phyloP scores from a whole-genome alignment of 2,113 vertebrate genomes.

The Atlantisia rogersi region DNA sequence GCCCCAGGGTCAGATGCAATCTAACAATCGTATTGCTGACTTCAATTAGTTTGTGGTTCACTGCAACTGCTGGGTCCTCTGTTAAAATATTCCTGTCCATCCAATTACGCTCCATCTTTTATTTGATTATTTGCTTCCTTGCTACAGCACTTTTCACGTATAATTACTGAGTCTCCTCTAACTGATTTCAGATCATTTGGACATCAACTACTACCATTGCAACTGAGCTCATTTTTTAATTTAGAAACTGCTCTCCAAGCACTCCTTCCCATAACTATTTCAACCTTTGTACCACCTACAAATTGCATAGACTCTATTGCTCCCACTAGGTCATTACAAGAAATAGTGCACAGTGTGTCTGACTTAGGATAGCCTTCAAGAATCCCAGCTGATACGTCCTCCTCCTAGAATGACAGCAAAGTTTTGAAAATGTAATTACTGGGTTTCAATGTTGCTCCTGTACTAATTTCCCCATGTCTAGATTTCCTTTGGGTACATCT shows the following conservation, averaged over 20 bases:
- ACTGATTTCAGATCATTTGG: conserved; percentile 26
- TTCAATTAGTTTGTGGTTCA: conserved; percentile 16
- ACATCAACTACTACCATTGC: conserved; percentile 23
- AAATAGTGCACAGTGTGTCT: neutral
- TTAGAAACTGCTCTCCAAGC: conserved; percentile 38
- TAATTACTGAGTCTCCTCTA: conserved; percentile 10
- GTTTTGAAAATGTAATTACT: neutral
- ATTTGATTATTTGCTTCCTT: conserved; percentile 37
- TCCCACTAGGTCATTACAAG: neutral
- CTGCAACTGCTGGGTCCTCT: neutral
- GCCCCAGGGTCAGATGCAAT: neutral
- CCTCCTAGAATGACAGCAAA: neutral
- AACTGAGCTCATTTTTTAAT: neutral
- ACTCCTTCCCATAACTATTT: neutral
- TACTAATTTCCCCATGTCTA: neutral
- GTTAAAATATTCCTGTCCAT: neutral
- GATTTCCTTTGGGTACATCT: neutral
- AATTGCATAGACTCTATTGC: neutral
- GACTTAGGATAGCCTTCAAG: neutral
- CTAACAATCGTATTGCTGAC: neutral
- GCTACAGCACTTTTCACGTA: neutral
- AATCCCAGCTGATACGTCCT: neutral
- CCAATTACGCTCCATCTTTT: conserved; percentile 2
- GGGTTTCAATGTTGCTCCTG: neutral
- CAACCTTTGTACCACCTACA: neutral